A percentile compares a stretch with the other conserved stretches of the same genome.
These are phyloP conservation scores for Vollenhovia emeryi DNA, from an alignment of 1,140 invertebrate genomes.

Conservation along the genomic window DNA sequence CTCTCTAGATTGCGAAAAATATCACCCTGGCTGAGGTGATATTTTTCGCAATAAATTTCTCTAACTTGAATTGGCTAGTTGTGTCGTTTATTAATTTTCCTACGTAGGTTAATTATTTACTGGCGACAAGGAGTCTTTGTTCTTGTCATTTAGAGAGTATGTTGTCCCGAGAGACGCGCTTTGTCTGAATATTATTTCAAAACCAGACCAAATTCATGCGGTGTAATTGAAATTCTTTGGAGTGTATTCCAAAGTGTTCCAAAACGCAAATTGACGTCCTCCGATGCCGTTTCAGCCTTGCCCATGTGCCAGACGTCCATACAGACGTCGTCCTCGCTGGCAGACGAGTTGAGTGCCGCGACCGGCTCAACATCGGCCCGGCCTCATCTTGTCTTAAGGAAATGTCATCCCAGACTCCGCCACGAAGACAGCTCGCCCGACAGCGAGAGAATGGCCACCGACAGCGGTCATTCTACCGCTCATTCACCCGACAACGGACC, in stretches of 20 bases:
- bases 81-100: too few species aligned
- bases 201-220: background rate
- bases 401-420: constrained; percentile 87
- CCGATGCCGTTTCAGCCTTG: constrained; percentile 66
- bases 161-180: background rate
- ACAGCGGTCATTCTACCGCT: constrained; percentile 95
- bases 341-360: constrained; percentile 88
- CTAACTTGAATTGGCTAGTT: too few species aligned
- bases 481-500: constrained; percentile 94
- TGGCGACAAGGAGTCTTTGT: too few species aligned
- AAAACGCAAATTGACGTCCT: background rate
- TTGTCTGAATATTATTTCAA: background rate
- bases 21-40: too few species aligned
- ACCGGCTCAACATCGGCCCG: constrained; percentile 66
- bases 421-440: constrained; percentile 94
- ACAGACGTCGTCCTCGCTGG: constrained; percentile 87
- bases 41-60: too few species aligned
- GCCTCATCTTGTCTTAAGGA: constrained; percentile 90
- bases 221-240: background rate
- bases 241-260: background rate
- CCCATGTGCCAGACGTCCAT: constrained; percentile 71
- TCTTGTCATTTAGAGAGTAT: too few species aligned
- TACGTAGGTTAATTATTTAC: too few species aligned
- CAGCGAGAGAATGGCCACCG: constrained; percentile 92
- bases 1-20: too few species aligned